These are phyloP conservation scores for Phainopepla nitens DNA, from an alignment of 2,113 vertebrate genomes.

Conservation along the genomic window DNA sequence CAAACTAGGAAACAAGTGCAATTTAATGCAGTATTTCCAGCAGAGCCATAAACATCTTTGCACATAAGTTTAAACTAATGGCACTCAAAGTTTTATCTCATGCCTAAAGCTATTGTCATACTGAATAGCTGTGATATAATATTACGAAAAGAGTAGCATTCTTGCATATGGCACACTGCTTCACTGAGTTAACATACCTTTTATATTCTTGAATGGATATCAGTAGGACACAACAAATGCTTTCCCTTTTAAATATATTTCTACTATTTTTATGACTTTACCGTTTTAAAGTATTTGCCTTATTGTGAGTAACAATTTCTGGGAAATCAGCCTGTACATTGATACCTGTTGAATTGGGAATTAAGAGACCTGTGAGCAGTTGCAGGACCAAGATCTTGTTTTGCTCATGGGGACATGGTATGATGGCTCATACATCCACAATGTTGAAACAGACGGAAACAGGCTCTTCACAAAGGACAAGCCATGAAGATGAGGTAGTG, in stretches of 20 bases:
- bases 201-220: not conserved
- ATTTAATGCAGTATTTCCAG: not conserved
- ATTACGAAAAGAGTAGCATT: not conserved
- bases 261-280: not conserved
- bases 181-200: not conserved
- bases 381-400: not conserved
- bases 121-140: not conserved
- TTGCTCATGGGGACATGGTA: not conserved
- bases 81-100: not conserved
- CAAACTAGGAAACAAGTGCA: not conserved
- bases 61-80: not conserved
- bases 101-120: not conserved
- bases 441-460: not conserved
- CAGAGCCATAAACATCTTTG: not conserved
- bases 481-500: not conserved
- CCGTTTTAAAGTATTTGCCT: not conserved
- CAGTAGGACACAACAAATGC: not conserved
- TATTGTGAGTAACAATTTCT: not conserved
- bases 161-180: not conserved
- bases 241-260: not conserved
- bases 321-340: not conserved
- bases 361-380: not conserved
- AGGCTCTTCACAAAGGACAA: not conserved
- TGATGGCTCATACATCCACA: not conserved
- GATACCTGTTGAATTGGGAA: not conserved